phyloP scores from a whole-genome alignment of 2,113 vertebrate genomes.

The Gobiocypris rarus region DNA sequence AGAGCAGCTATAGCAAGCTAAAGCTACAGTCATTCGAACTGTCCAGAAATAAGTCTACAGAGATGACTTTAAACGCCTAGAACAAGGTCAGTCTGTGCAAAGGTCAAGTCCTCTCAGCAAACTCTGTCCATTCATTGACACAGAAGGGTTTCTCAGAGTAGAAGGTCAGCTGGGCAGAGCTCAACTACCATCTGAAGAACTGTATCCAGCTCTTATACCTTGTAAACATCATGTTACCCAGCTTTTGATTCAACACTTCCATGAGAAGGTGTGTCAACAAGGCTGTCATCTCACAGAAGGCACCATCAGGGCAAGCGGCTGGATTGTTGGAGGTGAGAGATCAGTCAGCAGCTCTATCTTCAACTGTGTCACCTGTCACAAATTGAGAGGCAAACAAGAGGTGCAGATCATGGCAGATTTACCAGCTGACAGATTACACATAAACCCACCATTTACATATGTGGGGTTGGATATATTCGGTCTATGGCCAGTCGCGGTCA shows the following conservation, averaged over 20 bases:
- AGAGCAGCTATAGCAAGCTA: slow-evolving; percentile 4
- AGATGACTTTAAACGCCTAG: not conserved
- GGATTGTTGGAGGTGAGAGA: slow-evolving; percentile 18
- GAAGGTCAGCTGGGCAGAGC: not conserved
- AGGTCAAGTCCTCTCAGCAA: slow-evolving; percentile 23
- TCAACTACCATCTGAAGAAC: slow-evolving; percentile 11
- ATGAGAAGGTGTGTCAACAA: not conserved
- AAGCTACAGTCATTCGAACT: not conserved
- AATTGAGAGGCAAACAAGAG: not conserved
- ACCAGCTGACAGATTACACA: slow-evolving; percentile 27
- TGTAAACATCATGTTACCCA: not conserved
- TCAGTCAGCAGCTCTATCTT: not conserved
- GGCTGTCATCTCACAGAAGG: too few species aligned
- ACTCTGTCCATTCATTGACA: slow-evolving; percentile 13
- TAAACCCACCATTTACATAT: not conserved
- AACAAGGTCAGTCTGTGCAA: not conserved
- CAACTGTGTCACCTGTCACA: too few species aligned
- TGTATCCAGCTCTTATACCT: slow-evolving; percentile 14
- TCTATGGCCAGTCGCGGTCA: not conserved
- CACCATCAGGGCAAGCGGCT: not conserved
- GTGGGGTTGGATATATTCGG: slow-evolving; percentile 59
- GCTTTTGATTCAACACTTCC: slow-evolving; percentile 16
- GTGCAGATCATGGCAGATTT: too few species aligned
- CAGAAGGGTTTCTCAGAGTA: not conserved
- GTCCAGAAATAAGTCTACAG: slow-evolving; percentile 24